Evolutionary conservation across 37 sponge, comb jelly and placozoan species (phyloP).

Genomic region (Corticium candelabrum): DNA sequence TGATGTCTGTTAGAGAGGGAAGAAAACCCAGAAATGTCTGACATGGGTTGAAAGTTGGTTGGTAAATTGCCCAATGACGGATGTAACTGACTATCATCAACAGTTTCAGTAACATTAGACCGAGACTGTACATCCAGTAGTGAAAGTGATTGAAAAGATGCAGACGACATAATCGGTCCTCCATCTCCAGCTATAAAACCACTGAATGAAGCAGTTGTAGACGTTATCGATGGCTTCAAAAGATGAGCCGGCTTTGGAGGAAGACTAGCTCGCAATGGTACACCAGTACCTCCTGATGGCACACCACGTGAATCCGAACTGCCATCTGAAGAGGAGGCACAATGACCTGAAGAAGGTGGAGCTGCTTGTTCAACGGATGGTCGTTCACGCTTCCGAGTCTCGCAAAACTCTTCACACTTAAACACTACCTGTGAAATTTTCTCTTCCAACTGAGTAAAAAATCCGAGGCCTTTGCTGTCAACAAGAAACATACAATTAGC

Average conservation of each 20-base stretch:
- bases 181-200: too few relatives aligned
- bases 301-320: too few relatives aligned
- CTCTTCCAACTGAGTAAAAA: neutral
- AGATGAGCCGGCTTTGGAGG: slow-evolving; percentile 1
- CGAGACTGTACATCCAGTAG: too few relatives aligned
- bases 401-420: neutral
- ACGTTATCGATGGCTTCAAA: neutral
- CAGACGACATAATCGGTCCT: too few relatives aligned
- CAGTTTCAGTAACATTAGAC: too few relatives aligned
- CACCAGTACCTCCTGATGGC: too few relatives aligned
- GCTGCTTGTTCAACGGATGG: neutral
- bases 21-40: neutral
- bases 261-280: neutral
- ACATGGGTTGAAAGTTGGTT: neutral
- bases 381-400: neutral
- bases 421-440: neutral
- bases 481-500: too few relatives aligned
- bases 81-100: too few relatives aligned
- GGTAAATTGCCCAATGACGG: neutral
- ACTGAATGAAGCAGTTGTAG: neutral
- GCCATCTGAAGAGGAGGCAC: too few relatives aligned
- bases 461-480: neutral
- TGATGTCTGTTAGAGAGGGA: too few relatives aligned
- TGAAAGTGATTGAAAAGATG: too few relatives aligned
- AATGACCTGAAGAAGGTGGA: too few relatives aligned